Conservation (phyloP, 64 coral and sea anemone species). For the Acropora tenuis region DNA sequence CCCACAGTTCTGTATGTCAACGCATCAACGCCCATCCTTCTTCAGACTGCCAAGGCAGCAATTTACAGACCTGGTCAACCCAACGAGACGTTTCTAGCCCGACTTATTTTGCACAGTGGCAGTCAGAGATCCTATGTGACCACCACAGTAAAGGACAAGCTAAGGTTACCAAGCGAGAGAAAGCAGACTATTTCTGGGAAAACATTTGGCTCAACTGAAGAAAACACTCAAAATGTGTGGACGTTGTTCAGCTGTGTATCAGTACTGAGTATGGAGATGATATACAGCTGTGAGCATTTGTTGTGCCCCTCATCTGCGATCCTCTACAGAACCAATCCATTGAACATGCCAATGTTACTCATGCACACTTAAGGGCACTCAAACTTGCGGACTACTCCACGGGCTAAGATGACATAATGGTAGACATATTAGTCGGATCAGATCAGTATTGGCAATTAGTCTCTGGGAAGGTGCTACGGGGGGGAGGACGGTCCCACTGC, state of each 20-base stretch:
- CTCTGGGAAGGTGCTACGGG: slow-evolving; percentile 17
- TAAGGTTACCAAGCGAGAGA: slow-evolving; percentile 25
- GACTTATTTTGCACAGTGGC: slow-evolving; percentile 65
- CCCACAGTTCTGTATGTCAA: slow-evolving; percentile 28
- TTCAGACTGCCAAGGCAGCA: slow-evolving; percentile 62
- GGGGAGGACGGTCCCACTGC: slow-evolving; percentile 64
- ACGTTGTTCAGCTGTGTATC: not conserved
- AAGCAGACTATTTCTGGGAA: slow-evolving; percentile 48
- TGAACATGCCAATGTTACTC: slow-evolving; percentile 18
- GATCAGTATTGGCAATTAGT: slow-evolving; percentile 73
- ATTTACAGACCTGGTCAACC: slow-evolving; percentile 19
- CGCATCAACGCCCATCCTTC: slow-evolving; percentile 37
- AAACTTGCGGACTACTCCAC: slow-evolving; percentile 38
- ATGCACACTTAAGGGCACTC: slow-evolving; percentile 45
- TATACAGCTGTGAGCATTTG: slow-evolving; percentile 34
- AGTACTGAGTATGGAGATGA: not conserved
- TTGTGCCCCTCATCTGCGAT: slow-evolving; percentile 64
- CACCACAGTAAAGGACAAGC: slow-evolving; percentile 3
- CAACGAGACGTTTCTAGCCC: not conserved
- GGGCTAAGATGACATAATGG: not conserved
- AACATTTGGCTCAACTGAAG: slow-evolving; percentile 56
- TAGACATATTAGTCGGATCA: slow-evolving; percentile 63
- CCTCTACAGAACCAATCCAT: slow-evolving; percentile 62
- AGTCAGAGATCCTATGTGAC: slow-evolving; percentile 55
- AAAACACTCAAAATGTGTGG: too few species aligned